Percentiles rank a stretch among this genome's conserved stretches.
phyloP scores from a whole-genome alignment of 2,888 invertebrate species.

The Erynnis tages region DNA sequence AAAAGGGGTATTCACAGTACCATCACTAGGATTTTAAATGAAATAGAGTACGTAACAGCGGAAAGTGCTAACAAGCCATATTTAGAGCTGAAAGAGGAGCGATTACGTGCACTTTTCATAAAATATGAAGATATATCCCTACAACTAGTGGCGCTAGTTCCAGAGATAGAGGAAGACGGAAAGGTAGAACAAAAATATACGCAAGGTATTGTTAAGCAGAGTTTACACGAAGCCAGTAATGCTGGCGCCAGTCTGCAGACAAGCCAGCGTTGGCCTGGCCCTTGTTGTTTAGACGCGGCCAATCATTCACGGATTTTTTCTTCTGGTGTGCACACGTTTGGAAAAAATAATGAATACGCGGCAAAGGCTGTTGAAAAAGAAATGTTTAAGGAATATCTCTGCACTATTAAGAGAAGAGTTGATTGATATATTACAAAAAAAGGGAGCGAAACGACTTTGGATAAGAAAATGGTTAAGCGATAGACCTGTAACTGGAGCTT shows the following conservation, averaged over 20 bases:
- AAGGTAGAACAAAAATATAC: neutral
- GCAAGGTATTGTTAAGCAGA: neutral
- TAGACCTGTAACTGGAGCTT: constrained; percentile 20
- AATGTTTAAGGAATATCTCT: constrained; percentile 7
- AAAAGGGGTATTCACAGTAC: neutral
- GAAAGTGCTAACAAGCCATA: neutral
- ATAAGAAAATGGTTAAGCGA: constrained; percentile 26
- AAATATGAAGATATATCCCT: neutral
- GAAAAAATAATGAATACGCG: constrained; percentile 2
- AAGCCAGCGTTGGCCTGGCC: constrained; percentile 28
- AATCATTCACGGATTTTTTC: constrained; percentile 17
- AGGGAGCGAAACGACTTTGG: constrained; percentile 26
- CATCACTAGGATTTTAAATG: neutral
- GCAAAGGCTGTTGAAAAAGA: constrained; percentile 6
- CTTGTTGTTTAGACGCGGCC: constrained; percentile 28
- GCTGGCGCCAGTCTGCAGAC: constrained; percentile 28
- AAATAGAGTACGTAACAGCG: neutral
- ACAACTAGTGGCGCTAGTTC: neutral
- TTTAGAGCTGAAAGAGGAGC: neutral
- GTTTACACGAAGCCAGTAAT: constrained; percentile 29
- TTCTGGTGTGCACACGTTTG: constrained; percentile 12
- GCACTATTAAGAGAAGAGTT: constrained; percentile 8
- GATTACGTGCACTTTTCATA: neutral
- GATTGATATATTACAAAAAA: constrained; percentile 21
- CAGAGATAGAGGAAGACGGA: neutral